Conservation (phyloP, 2,797 vertebrate species). For the Garrulus glandarius region DNA sequence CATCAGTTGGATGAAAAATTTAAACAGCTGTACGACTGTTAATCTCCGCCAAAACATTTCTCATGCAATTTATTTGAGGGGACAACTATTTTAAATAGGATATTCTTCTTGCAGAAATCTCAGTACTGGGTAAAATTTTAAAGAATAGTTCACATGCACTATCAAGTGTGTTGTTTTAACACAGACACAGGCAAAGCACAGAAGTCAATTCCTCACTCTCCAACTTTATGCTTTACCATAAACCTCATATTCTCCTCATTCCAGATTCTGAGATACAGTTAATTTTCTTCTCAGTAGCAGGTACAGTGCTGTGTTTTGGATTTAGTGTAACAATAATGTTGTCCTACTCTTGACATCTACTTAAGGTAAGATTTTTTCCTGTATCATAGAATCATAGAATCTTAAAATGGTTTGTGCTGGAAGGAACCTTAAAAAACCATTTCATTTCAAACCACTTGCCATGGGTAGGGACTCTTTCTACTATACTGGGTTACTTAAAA, state of each 20-base stretch:
- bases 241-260: background rate
- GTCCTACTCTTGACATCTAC: background rate
- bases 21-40: background rate
- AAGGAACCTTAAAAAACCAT: background rate
- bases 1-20: slow-evolving; percentile 38
- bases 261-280: background rate
- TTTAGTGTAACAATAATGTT: background rate
- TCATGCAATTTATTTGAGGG: background rate
- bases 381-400: background rate
- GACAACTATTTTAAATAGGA: background rate
- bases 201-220: background rate
- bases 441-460: background rate
- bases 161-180: background rate
- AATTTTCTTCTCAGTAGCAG: background rate
- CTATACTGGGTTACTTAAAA: background rate
- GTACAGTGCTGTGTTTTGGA: background rate
- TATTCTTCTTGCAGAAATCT: background rate
- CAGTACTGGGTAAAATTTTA: background rate
- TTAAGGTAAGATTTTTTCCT: background rate
- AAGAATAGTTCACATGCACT: background rate
- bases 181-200: background rate
- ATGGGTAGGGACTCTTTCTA: background rate
- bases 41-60: background rate
- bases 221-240: background rate
- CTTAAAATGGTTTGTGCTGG: background rate